Evolutionary conservation across 2,113 vertebrate species (phyloP), one percentile per base, ranked within the genome.

Genomic region (Callopanchax toddi): DNA sequence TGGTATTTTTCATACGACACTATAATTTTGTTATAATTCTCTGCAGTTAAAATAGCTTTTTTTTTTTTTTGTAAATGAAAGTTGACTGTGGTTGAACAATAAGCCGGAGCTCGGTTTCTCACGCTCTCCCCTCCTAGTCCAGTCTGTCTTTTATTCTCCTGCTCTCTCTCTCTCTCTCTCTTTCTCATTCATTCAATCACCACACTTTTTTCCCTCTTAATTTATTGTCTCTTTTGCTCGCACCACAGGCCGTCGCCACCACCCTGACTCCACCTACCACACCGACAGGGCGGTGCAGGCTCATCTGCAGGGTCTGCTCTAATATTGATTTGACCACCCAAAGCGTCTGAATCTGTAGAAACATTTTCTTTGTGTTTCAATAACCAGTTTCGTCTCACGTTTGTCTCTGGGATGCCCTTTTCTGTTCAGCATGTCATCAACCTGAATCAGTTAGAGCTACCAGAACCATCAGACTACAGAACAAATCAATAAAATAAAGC

Each of bases 21-120:
- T 52, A 17, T 32, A 34, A 34, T 52, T 34, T 34, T 18, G 7
- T 18, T 52, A 32, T 29, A 49, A 26, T 7, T 26, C 2, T 9
- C 16, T 18, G 9, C 10, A 18, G 29, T 32, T 32, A 4, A 51
- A 51, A n/a, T 32, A 18, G 26, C 26, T 18, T 32, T 10, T 52
- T 29, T 4, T 7, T 32, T 32, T n/a, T 53, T 32, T 25, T 34
- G 29, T 34, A 53, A 34, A 20, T 34, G 10, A 36, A 34, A 53
- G 50, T 34, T 18, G n/a, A 34, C 50, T 53, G 50, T 53, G 11
- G 50, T 53, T 53, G n/a, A 20, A 53, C n/a, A 18, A 13, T 20
- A 17, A 53, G 50, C 29, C 46, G 4, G 12, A 15, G 22, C 13
- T 29, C 18, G 50, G 32, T 53, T 32, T 53, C 50, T 32, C 29